Conservation (phyloP, 1,140 invertebrate species). For the Nasonia vitripennis region DNA sequence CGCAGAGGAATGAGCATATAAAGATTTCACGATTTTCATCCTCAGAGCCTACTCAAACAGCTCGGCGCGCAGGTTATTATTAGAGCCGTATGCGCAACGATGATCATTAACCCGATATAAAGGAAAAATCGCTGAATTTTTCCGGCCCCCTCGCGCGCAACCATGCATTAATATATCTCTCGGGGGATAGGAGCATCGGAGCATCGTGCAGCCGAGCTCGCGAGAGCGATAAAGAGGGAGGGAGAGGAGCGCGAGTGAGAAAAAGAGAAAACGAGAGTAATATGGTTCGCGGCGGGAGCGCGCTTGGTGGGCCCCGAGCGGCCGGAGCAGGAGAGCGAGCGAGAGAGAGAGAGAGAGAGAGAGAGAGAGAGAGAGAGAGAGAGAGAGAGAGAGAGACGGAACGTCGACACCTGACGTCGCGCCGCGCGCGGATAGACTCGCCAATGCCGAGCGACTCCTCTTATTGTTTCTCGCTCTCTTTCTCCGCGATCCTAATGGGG, state of each 20-base stretch:
- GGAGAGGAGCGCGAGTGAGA: neutral
- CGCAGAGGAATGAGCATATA: too few species aligned
- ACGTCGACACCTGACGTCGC: constrained; percentile 22
- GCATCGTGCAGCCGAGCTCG: neutral
- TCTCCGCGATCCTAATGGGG: neutral
- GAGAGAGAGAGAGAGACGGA: neutral
- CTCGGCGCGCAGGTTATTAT: too few species aligned
- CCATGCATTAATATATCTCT: too few species aligned
- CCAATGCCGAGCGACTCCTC: neutral
- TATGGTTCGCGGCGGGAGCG: constrained; percentile 27
- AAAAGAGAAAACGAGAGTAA: constrained; percentile 39
- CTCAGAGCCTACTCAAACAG: too few species aligned
- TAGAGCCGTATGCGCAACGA: too few species aligned
- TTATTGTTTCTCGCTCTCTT: neutral
- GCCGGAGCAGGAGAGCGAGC: too few species aligned
- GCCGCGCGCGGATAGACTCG: neutral
- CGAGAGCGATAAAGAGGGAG: neutral
- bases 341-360: neutral
- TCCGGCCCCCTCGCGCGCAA: too few species aligned
- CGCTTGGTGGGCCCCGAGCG: constrained; percentile 13
- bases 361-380: neutral
- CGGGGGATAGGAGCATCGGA: neutral
- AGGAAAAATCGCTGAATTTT: too few species aligned
- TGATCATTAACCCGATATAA: too few species aligned
- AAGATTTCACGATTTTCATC: too few species aligned